Evolutionary conservation across 1,140 invertebrate species (phyloP).

Genomic region (Zaprionus inermis): DNA sequence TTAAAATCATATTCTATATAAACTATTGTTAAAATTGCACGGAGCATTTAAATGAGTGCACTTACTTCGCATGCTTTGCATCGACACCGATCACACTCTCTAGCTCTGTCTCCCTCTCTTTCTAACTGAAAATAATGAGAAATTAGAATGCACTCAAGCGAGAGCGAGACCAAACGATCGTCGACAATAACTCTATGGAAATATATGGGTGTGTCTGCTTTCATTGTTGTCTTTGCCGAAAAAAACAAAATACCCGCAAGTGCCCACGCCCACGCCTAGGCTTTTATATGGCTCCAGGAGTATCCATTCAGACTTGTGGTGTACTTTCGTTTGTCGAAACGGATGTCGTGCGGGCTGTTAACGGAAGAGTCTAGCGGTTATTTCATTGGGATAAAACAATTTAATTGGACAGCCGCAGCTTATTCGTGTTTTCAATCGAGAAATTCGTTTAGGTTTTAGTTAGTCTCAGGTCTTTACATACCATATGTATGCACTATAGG

Average conservation of each 20-base stretch:
- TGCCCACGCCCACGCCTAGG: constrained; percentile 21
- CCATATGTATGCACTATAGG: no score
- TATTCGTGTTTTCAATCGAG: constrained; percentile 11
- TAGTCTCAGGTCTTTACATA: background rate
- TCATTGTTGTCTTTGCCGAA: constrained; percentile 57
- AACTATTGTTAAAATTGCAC: no score
- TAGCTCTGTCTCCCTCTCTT: background rate
- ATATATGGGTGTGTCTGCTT: constrained; percentile 47
- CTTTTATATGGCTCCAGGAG: background rate
- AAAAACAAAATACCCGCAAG: constrained; percentile 36
- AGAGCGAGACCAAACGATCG: constrained; percentile 45
- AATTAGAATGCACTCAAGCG: constrained; percentile 3
- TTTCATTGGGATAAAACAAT: constrained; percentile 74
- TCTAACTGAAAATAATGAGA: background rate
- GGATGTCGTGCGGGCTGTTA: constrained; percentile 69
- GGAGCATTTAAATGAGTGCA: background rate
- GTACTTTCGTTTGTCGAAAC: constrained; percentile 41
- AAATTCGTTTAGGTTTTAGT: constrained; percentile 4
- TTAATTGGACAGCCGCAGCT: constrained; percentile 61
- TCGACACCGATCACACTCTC: background rate
- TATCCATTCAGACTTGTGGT: constrained; percentile 17
- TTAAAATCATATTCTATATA: background rate
- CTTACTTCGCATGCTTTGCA: background rate
- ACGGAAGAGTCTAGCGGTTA: constrained; percentile 62
- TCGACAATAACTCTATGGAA: constrained; percentile 5